Base-by-base conservation (phyloP, 2,113 vertebrate species). In the Nyctereutes procyonoides region DNA sequence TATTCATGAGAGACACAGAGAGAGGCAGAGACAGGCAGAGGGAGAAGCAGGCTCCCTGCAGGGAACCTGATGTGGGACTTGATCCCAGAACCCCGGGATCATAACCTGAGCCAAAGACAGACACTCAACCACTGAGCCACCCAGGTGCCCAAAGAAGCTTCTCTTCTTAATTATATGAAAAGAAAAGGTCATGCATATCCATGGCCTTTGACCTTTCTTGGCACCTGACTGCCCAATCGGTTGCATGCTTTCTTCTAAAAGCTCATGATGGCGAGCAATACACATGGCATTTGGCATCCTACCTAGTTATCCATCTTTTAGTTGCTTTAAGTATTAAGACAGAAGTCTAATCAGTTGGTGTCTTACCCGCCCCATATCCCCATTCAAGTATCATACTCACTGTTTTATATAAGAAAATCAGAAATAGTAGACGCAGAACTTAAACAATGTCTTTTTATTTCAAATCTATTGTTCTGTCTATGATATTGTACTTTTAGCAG, bases 371-470 rank as follows among this genome's bases (percentile, higher is more conserved):
- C 24, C 48, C 16, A 85, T 2, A 28, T 16, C 20, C 4, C 11
- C 8, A 22, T n/a, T 65, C 17, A 83, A 35, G 17, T 43, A 53
- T 35, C 58, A 81, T 3, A 43, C 22, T 81, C 35, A 56, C 4
- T 38, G 65, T 95, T 85, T 88, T 58, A 84, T 7, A 88, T 74
- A 60, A 43, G 32, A 26, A 65, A 69, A 83, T 77, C 19, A 74
- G 26, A 88, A 17, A 82, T 28, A 24, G 16, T 53, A 91, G 24
- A 60, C 6, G 2, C 43, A 63, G 8, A 96, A 94, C 15, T 80
- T 96, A 80, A 89, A 63, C 38, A 87, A 84, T 30, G 8, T 60
- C 0, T 92, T 82, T 80, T 82, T 22, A 88, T 92, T 62, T 92
- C 19, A 79, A 92, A 92, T 48, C 1, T 7, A 71, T 65, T 88